phyloP scores from a whole-genome alignment of 1,140 invertebrate genomes.

The Philopotamus ludificatus region DNA sequence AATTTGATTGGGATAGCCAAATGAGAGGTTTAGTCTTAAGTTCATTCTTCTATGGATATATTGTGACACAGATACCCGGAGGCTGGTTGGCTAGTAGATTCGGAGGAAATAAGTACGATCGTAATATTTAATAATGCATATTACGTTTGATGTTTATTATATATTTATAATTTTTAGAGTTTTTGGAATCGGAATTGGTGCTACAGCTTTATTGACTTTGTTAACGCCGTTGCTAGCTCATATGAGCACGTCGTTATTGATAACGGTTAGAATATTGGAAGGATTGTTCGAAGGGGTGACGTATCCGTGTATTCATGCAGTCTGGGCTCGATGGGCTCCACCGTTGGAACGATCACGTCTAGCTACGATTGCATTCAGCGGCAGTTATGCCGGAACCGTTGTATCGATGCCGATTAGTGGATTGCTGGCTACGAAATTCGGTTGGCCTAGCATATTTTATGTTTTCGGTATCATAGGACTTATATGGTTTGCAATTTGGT shows the following conservation, averaged over 20 bases:
- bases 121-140: neutral
- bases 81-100: conserved; percentile 71
- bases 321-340: conserved; percentile 89
- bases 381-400: conserved; percentile 80
- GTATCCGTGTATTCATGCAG: conserved; percentile 84
- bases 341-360: conserved; percentile 75
- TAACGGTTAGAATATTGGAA: conserved; percentile 77
- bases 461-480: conserved; percentile 76
- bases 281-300: conserved; percentile 88
- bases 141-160: neutral
- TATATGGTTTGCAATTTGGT: conserved; percentile 72
- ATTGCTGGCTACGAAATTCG: conserved; percentile 67
- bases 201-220: conserved; percentile 78
- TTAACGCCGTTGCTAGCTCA: conserved; percentile 77
- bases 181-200: conserved; percentile 77
- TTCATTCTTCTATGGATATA: conserved; percentile 85
- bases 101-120: conserved; percentile 65
- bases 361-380: conserved; percentile 77
- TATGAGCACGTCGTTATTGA: conserved; percentile 67
- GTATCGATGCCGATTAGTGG: conserved; percentile 76
- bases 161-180: conserved; percentile 48
- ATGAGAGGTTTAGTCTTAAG: conserved; percentile 80
- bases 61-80: conserved; percentile 71
- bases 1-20: conserved; percentile 80
- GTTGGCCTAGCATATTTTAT: conserved; percentile 89